Evolutionary conservation across 2,797 vertebrate species (phyloP).

Genomic region (Gymnopithys bicolor): DNA sequence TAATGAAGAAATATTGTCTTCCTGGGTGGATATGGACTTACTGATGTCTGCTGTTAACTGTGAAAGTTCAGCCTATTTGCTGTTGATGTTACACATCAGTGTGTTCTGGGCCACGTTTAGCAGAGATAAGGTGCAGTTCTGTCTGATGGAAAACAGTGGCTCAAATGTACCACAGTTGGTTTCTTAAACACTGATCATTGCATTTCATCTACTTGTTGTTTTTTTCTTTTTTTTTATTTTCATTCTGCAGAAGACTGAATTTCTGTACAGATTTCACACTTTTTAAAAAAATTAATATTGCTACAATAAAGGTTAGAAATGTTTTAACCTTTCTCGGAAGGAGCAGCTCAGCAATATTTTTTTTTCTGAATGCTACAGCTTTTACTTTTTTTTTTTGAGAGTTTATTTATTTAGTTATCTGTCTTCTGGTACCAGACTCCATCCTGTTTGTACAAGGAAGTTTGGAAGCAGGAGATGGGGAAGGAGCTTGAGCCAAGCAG

Average conservation of each 20-base stretch:
- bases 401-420: background rate
- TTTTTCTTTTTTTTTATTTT: background rate
- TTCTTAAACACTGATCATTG: background rate
- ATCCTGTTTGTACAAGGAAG: background rate
- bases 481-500: background rate
- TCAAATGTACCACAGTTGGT: rapidly evolving
- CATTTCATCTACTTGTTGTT: background rate
- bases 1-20: background rate
- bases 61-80: background rate
- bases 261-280: background rate
- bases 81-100: background rate
- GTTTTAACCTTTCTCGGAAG: background rate
- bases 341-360: background rate
- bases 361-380: background rate
- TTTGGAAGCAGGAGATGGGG: rapidly evolving
- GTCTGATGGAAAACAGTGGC: background rate
- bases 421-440: background rate
- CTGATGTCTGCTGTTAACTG: background rate
- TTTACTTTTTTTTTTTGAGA: background rate
- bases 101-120: background rate
- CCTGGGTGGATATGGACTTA: background rate
- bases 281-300: background rate
- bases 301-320: background rate
- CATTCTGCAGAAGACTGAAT: background rate
- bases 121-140: background rate